Evolutionary conservation across 1,140 invertebrate species (phyloP).

Genomic region (Phymastichus coffea): DNA sequence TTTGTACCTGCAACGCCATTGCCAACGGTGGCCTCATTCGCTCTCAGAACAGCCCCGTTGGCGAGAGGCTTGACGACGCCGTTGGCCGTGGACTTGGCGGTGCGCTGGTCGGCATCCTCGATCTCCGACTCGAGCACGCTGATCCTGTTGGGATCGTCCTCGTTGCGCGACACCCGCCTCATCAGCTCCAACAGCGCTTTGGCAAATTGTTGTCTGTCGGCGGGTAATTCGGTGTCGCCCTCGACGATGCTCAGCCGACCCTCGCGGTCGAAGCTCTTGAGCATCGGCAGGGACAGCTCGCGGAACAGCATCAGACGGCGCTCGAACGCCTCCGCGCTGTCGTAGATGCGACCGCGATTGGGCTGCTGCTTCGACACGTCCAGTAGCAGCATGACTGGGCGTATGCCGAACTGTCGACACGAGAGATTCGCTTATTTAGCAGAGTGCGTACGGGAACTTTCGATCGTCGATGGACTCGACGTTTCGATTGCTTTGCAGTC

Average conservation of each 20-base stretch:
- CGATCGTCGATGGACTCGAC: no score
- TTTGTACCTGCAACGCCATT: conserved; percentile 16
- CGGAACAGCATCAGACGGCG: conserved; percentile 81
- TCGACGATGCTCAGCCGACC: conserved; percentile 78
- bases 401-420: conserved; percentile 72
- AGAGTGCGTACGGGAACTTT: no score
- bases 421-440: no score
- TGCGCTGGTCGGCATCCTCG: conserved; percentile 38
- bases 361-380: conserved; percentile 86
- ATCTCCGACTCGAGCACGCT: conserved; percentile 24
- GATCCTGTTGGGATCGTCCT: conserved; percentile 37
- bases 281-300: conserved; percentile 81
- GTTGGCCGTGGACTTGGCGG: conserved; percentile 41
- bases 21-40: conserved; percentile 8
- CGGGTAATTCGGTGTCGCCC: conserved; percentile 73
- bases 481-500: no score
- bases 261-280: conserved; percentile 79
- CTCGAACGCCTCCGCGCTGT: conserved; percentile 80
- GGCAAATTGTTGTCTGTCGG: conserved; percentile 75
- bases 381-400: conserved; percentile 73
- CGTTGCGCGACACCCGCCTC: conserved; percentile 54
- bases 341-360: conserved; percentile 76
- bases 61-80: conserved; percentile 42
- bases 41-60: conserved; percentile 28
- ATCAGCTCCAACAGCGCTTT: conserved; percentile 68